phyloP scores from a whole-genome alignment of 2,888 invertebrate genomes.

The Zele albiditarsus region DNA sequence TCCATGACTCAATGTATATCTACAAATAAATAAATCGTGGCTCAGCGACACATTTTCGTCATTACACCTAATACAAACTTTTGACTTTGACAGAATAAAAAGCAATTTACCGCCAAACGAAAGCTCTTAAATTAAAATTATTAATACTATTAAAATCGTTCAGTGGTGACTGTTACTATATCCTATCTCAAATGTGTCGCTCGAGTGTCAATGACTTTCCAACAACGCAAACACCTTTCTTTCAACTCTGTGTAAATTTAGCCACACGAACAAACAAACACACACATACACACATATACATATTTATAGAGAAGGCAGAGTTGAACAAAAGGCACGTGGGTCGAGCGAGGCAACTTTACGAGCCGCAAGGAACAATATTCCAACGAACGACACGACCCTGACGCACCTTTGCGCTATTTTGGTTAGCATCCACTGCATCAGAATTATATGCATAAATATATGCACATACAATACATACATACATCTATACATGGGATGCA shows the following conservation, averaged over 20 bases:
- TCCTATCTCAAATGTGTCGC: too few relatives aligned
- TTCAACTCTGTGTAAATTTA: neutral
- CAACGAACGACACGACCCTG: neutral
- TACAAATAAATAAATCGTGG: too few relatives aligned
- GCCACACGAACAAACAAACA: neutral
- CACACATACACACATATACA: neutral
- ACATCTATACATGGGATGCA: neutral
- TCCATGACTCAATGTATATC: too few relatives aligned
- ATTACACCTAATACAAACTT: too few relatives aligned
- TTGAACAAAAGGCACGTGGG: conserved; percentile 41
- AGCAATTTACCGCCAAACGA: too few relatives aligned
- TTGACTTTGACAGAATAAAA: too few relatives aligned
- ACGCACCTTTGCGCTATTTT: conserved; percentile 40
- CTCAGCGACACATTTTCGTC: too few relatives aligned
- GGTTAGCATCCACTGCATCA: conserved; percentile 17
- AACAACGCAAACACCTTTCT: neutral
- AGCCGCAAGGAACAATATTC: conserved; percentile 39
- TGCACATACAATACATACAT: neutral
- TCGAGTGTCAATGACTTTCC: neutral
- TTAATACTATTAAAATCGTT: too few relatives aligned
- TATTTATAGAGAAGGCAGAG: conserved; percentile 10
- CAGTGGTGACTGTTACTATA: too few relatives aligned
- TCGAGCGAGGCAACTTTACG: conserved; percentile 41
- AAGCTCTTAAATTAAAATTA: too few relatives aligned
- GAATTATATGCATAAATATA: too few relatives aligned